A percentile compares a stretch with the other conserved stretches of the same genome.
Evolutionary conservation across 2,888 invertebrate genomes (phyloP).

Genomic region (Poecilus cupreus): DNA sequence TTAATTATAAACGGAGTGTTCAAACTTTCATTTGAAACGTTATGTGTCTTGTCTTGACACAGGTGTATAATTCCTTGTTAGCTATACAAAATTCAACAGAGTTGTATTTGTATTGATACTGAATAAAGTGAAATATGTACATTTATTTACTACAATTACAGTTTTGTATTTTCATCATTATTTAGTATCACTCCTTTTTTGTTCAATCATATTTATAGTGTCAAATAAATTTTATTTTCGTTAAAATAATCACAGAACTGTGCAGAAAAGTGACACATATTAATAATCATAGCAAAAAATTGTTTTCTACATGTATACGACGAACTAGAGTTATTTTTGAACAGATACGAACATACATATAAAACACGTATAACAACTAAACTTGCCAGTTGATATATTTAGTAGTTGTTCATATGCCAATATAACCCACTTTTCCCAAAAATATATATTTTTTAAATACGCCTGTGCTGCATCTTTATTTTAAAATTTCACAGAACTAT

Average conservation of each 20-base stretch:
- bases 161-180: neutral
- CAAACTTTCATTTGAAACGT: constrained; percentile 40
- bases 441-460: neutral
- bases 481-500: neutral
- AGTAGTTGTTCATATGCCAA: too few species aligned
- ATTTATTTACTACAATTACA: constrained; percentile 49
- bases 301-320: too few species aligned
- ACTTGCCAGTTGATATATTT: too few species aligned
- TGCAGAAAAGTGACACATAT: constrained; percentile 7
- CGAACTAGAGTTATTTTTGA: too few species aligned
- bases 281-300: neutral
- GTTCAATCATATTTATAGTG: neutral
- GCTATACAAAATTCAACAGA: constrained; percentile 60
- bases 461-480: neutral
- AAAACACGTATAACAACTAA: too few species aligned
- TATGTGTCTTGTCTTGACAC: constrained; percentile 60
- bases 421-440: too few species aligned
- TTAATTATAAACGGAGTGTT: constrained; percentile 51
- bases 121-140: constrained; percentile 49
- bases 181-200: constrained; percentile 5
- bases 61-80: constrained; percentile 64
- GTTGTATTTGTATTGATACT: constrained; percentile 50
- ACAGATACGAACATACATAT: too few species aligned
- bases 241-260: neutral
- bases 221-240: neutral